These are phyloP conservation scores for Neria commutata DNA, from an alignment of 2,888 invertebrate genomes.

Conservation along the genomic window DNA sequence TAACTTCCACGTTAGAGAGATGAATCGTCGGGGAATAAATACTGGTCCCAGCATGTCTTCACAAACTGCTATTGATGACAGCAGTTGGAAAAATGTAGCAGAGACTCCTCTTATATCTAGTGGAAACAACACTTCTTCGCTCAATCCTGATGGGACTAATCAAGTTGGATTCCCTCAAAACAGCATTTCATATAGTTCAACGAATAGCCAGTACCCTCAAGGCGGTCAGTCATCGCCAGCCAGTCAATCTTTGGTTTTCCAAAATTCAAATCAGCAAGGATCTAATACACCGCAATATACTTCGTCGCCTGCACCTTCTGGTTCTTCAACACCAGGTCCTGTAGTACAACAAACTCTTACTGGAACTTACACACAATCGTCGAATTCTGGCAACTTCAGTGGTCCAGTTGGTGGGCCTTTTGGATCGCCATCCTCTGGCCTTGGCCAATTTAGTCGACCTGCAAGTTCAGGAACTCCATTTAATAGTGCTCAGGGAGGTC, in stretches of 20 bases:
- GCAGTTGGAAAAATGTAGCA: constrained; percentile 81
- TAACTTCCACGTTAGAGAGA: too few species aligned
- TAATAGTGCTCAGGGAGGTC: constrained; percentile 59
- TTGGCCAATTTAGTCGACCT: constrained; percentile 70
- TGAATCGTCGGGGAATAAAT: constrained; percentile 76
- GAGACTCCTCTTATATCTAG: constrained; percentile 65
- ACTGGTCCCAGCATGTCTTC: constrained; percentile 68
- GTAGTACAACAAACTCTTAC: constrained; percentile 68
- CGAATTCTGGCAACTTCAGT: constrained; percentile 69
- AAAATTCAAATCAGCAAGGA: constrained; percentile 75
- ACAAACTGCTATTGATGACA: constrained; percentile 78
- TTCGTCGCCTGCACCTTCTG: constrained; percentile 84
- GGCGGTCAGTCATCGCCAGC: constrained; percentile 78
- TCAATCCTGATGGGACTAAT: constrained; percentile 67
- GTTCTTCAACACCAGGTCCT: constrained; percentile 82
- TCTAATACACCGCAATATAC: constrained; percentile 83
- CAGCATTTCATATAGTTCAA: constrained; percentile 63
- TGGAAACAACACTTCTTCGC: constrained; percentile 71
- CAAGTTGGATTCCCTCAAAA: constrained; percentile 67
- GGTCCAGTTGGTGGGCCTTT: constrained; percentile 73
- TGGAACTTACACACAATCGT: constrained; percentile 65
- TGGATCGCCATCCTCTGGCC: constrained; percentile 71
- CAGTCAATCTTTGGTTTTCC: constrained; percentile 68
- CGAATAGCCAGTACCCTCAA: constrained; percentile 71
- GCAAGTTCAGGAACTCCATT: constrained; percentile 76